phyloP scores from a whole-genome alignment of 2,113 vertebrate species.

The Ardeotis arabs region DNA sequence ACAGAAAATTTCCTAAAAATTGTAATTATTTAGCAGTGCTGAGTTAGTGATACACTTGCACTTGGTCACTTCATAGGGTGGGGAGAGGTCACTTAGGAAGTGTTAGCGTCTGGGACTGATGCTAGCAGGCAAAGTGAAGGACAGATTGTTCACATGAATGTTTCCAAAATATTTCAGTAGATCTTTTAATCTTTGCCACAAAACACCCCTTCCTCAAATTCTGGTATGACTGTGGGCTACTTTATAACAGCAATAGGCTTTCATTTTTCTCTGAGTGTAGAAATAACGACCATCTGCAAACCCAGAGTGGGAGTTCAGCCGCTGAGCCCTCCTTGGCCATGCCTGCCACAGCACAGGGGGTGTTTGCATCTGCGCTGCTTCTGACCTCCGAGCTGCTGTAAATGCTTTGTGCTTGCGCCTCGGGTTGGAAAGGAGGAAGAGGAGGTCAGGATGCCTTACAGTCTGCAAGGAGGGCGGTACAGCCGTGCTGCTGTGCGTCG shows the following conservation, averaged over 20 bases:
- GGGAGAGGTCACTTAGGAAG: background rate
- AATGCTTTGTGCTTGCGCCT: background rate
- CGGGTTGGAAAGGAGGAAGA: background rate
- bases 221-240: background rate
- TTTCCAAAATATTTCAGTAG: background rate
- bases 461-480: background rate
- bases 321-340: background rate
- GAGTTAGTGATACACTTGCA: background rate
- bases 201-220: background rate
- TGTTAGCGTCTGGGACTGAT: background rate
- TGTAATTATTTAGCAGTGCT: background rate
- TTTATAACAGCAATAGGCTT: background rate
- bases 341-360: background rate
- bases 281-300: background rate
- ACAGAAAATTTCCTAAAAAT: background rate
- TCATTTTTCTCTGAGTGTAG: background rate
- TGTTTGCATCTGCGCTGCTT: background rate
- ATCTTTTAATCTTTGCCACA: background rate
- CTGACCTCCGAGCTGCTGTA: background rate
- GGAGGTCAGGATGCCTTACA: background rate
- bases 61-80: slow-evolving; percentile 13
- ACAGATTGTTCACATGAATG: background rate
- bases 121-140: background rate
- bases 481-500: background rate
- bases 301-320: background rate